phyloP scores from a whole-genome alignment of 2,113 vertebrate genomes.

The Oncorhynchus masou region DNA sequence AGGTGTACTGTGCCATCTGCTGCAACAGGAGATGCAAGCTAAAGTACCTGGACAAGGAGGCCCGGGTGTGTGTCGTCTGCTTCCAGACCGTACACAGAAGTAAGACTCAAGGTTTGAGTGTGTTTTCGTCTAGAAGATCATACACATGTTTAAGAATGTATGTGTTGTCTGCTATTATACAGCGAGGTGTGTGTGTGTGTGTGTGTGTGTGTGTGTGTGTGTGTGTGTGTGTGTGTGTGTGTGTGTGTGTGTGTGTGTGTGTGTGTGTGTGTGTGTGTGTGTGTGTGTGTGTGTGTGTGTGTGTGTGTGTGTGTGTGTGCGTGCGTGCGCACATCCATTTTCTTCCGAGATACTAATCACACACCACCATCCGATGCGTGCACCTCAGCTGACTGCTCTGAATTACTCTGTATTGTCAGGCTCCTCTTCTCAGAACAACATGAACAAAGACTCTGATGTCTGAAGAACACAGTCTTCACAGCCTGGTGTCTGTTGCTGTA shows the following conservation, averaged over 20 bases:
- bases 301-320: no score
- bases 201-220: no score
- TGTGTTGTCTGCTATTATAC: no score
- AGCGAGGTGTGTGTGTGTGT: no score
- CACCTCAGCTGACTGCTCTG: background rate
- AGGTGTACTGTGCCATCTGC: conserved; percentile 93
- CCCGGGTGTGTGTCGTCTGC: conserved; percentile 89
- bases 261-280: no score
- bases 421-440: background rate
- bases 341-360: background rate
- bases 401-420: background rate
- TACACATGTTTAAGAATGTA: no score
- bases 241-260: no score
- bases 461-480: background rate
- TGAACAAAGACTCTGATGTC: background rate
- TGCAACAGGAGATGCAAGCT: conserved; percentile 91
- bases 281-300: background rate
- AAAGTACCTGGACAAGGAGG: conserved; percentile 93
- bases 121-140: no score
- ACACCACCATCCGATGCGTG: background rate
- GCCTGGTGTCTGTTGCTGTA: background rate
- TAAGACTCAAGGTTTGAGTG: conserved; percentile 64
- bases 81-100: conserved; percentile 86
- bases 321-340: background rate
- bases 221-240: background rate